Conservation (phyloP, 2,797 vertebrate genomes). For the Enteromius trimaculatus region DNA sequence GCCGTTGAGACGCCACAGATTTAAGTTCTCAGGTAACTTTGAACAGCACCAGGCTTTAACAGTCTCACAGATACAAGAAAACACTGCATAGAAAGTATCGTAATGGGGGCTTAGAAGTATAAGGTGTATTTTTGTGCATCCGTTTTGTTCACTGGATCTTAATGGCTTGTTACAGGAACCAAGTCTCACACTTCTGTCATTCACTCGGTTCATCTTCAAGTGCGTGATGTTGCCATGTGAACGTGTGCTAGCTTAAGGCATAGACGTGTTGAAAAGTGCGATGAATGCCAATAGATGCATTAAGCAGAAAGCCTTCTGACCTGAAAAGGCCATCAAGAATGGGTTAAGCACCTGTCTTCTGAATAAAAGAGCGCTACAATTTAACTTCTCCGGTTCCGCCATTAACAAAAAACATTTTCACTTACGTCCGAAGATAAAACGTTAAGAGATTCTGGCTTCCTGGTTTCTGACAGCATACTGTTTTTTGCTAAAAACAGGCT, state of each 20-base stretch:
- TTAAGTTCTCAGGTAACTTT: slow-evolving; percentile 13
- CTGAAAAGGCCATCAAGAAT: slow-evolving; percentile 20
- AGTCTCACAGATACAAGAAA: neutral
- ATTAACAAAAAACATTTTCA: slow-evolving; percentile 35
- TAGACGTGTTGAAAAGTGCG: slow-evolving; percentile 23
- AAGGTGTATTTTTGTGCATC: neutral
- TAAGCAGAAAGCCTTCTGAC: slow-evolving; percentile 45
- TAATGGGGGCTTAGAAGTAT: neutral
- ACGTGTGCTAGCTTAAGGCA: slow-evolving; percentile 21
- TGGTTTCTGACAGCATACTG: neutral
- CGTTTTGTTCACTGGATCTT: neutral
- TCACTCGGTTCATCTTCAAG: slow-evolving; percentile 48
- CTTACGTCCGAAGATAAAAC: neutral
- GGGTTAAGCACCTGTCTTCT: slow-evolving; percentile 11
- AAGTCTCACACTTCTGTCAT: neutral
- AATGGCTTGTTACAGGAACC: neutral
- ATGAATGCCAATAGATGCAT: slow-evolving; percentile 58
- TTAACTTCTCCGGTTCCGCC: neutral
- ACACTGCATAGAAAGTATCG: neutral
- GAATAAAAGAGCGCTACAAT: neutral
- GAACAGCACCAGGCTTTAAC: neutral
- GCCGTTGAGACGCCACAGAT: neutral
- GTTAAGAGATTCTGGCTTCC: neutral
- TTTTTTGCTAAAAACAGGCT: neutral
- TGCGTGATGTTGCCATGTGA: slow-evolving; percentile 54